Percentiles rank a stretch among this genome's conserved stretches.
These are phyloP conservation scores for Pseudopodoces humilis DNA, from an alignment of 2,113 vertebrate species.

Conservation along the genomic window DNA sequence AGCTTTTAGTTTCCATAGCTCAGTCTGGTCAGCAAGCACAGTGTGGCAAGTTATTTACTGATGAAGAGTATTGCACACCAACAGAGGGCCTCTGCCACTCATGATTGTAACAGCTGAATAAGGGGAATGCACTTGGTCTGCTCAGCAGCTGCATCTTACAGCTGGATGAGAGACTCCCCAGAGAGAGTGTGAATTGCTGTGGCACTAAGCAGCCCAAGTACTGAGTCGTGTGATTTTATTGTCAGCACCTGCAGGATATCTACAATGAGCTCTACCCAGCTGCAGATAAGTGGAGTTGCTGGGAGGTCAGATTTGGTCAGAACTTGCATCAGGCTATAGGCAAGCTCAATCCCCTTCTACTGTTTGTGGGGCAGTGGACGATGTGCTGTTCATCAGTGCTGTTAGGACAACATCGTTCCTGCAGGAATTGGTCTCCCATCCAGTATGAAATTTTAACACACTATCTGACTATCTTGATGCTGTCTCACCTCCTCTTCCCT, in stretches of 20 bases:
- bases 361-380: background rate
- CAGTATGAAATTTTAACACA: background rate
- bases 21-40: background rate
- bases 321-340: background rate
- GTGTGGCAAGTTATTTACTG: background rate
- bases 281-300: background rate
- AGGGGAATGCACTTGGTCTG: background rate
- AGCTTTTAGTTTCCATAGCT: background rate
- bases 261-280: background rate
- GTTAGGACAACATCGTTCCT: background rate
- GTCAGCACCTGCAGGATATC: background rate
- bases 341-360: rapidly evolving
- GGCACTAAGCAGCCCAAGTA: background rate
- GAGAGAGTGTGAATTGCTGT: background rate
- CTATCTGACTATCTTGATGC: background rate
- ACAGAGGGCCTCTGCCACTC: conserved; percentile 9
- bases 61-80: background rate
- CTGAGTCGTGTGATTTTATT: background rate
- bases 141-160: background rate
- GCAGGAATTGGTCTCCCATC: background rate
- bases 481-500: background rate
- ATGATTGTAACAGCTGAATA: rapidly evolving
- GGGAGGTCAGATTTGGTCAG: background rate
- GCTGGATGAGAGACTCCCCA: background rate
- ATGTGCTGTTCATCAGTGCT: rapidly evolving